Base-by-base conservation (phyloP, 2,888 invertebrate genomes). In the Neocrepidodera transversa region DNA sequence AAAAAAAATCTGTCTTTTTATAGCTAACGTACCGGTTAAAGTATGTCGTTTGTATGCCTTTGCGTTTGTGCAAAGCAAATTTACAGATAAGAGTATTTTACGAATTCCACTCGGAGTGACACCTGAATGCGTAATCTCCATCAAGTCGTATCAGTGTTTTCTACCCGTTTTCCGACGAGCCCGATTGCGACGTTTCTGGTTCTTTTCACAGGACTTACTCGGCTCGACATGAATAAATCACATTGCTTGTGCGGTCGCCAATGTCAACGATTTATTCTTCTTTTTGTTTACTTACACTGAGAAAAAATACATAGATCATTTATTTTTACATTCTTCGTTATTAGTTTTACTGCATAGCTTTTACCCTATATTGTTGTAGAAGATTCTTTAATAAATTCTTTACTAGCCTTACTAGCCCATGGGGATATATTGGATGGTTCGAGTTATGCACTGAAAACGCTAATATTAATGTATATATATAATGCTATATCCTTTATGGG, bases 121-220 rank as follows among this genome's bases (percentile, higher is more conserved):
- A 67, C 58, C 58, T 67, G 67, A 67, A 67, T 67, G 65, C 67
- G 62, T 65, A 63, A 65, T 67, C 60, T 63, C 58, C 60, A 59
- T 67, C 62, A 38, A 53, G 42, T 58, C 51, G 57, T 57, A 61
- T 57, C 60, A 61, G 52, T 57, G 60, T 62, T 62, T 62, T 48
- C 48, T 51, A 54, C 58, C 51, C 36, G 55, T 51, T 55, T 48
- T 55, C 53, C 38, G 38, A 45, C 51, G 45, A 53, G 45, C 53
- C 53, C 42, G 42, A n/a, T 55, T 58, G 50, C 51, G 62, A 58
- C 47, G 35, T 55, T 50, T 49, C 57, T 56, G 49, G 62, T 64
- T 61, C 62, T 70, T 66, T 62, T 63, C 67, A 65, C 60, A 30
- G 60, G 18, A 56, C 51, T 60, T 58, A 16, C 42, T 45, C 23